Percentiles rank a stretch among this genome's conserved stretches.
phyloP scores from a whole-genome alignment of 2,888 invertebrate species.

The Drosophila colorata region DNA sequence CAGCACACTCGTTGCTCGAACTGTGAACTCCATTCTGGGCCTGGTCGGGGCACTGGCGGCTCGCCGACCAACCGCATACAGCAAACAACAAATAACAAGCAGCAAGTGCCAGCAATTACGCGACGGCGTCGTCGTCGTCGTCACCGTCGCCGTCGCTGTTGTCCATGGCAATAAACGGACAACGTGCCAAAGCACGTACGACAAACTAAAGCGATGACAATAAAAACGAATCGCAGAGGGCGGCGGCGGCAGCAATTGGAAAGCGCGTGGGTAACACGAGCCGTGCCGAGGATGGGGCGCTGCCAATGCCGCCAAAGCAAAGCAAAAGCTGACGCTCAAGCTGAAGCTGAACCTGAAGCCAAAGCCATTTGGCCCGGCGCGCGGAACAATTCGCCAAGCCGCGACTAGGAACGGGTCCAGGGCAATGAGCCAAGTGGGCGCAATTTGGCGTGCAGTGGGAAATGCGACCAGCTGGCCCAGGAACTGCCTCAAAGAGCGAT shows the following conservation, averaged over 20 bases:
- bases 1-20: constrained; percentile 22
- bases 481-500: constrained; percentile 58
- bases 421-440: constrained; percentile 78
- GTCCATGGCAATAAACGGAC: constrained; percentile 71
- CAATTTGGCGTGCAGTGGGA: constrained; percentile 63
- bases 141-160: constrained; percentile 1
- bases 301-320: constrained; percentile 11
- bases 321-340: constrained; percentile 10
- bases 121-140: constrained; percentile 32
- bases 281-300: constrained; percentile 24
- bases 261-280: constrained; percentile 81
- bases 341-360: constrained; percentile 27
- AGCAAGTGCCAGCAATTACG: constrained; percentile 76
- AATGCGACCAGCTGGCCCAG: constrained; percentile 69
- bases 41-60: constrained; percentile 8
- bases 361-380: constrained; percentile 52
- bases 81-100: constrained; percentile 54
- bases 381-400: constrained; percentile 27
- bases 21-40: constrained; percentile 10
- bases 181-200: constrained; percentile 78
- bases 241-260: constrained; percentile 53
- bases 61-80: constrained; percentile 60
- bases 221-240: constrained; percentile 68
- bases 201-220: constrained; percentile 77
- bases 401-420: constrained; percentile 31